Conservation (phyloP, 2,888 invertebrate genomes). For the Macrophya alboannulata region DNA sequence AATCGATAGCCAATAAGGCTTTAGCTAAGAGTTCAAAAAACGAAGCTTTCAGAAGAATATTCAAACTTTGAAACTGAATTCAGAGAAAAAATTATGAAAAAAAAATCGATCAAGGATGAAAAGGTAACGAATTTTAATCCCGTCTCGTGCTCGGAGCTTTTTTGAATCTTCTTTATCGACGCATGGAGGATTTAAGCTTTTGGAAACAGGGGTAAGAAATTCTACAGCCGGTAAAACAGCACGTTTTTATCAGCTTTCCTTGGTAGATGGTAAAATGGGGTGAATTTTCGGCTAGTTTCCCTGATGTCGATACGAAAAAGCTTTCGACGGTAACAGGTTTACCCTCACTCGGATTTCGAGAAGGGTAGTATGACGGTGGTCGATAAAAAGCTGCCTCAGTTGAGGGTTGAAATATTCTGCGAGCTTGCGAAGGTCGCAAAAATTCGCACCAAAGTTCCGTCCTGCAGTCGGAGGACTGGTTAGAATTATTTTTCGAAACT, state of each 20-base stretch:
- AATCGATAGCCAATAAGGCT: background rate
- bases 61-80: background rate
- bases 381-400: conserved; percentile 14
- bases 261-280: background rate
- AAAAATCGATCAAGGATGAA: too few species aligned
- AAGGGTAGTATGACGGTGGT: background rate
- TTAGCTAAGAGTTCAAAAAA: background rate
- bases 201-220: background rate
- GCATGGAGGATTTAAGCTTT: background rate
- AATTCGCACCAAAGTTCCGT: background rate
- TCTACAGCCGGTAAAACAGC: conserved; percentile 45
- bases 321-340: background rate
- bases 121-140: background rate
- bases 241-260: background rate
- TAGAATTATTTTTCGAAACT: background rate
- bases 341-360: background rate
- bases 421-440: background rate
- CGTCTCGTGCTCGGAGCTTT: background rate
- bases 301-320: background rate
- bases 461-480: background rate
- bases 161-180: conserved; percentile 4
- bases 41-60: background rate
- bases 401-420: background rate
- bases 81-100: too few species aligned
- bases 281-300: background rate